Base-by-base conservation (phyloP, 1,140 invertebrate species). In the Drosophila repleta region DNA sequence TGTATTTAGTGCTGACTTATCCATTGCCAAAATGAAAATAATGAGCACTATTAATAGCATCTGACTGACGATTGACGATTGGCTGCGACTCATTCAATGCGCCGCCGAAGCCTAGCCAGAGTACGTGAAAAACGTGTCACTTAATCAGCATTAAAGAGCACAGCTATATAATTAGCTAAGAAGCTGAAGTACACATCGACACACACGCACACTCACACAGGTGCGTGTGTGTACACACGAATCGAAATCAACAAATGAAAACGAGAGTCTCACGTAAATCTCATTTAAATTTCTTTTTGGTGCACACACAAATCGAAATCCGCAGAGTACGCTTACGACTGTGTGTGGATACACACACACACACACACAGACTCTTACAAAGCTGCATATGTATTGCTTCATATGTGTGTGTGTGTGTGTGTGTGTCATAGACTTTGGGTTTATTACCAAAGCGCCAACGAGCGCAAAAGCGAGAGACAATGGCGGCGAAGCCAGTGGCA, bases 281-380 rank as follows among this genome's bases (percentile, higher is more conserved):
- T 82, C 74, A 82, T 82, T 82, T 82, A 83, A 82, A 82, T 83
- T 82, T 83, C 79, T 53, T 81, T 82, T 82, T 83, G 73, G 55
- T 15, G 35, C 29, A 51, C 56, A 52, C 56, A 51, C 61, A 67
- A 61, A 61, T 67, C 57, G 56, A 67, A 67, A 60, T 61, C 26
- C 46, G 21, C 53, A 17, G 17, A 20, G 20, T 32, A 55, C 13
- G 17, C 18, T 10, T 24, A 18, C 11, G 20, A 21, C 18, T 20
- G 11, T 21, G 20, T 46, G 18, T 45, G 1, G 3, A 18, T 6
- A 41, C 11, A 35, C 11, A 13, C 10, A 35, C 32, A 35, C 49
- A 20, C 17, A 53, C 51, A 53, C 29, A 53, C 10, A 53, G n/a
- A n/a, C n/a, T n/a, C n/a, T n/a, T 5, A 10, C 45, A 46, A 4